Conservation (phyloP, 2,888 invertebrate genomes). For the Creontiades dilutus region DNA sequence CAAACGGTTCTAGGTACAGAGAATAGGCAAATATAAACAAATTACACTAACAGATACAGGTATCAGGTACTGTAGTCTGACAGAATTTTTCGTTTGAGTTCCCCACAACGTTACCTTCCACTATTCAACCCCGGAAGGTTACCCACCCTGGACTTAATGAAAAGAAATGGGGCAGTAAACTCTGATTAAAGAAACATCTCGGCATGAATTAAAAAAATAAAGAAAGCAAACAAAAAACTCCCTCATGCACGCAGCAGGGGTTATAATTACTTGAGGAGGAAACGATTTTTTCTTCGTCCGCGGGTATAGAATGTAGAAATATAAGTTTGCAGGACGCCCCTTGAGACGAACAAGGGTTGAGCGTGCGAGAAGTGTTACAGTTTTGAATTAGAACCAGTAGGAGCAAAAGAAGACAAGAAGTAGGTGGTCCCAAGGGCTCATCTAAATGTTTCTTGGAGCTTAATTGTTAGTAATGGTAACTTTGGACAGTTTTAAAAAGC, state of each 20-base stretch:
- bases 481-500: no score
- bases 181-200: conserved; percentile 55
- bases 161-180: conserved; percentile 58
- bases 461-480: no score
- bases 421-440: background rate
- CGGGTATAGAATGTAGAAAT: background rate
- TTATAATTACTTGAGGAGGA: conserved; percentile 17
- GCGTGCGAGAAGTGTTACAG: background rate
- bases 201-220: conserved; percentile 34
- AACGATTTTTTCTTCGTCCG: background rate
- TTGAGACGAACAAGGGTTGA: background rate
- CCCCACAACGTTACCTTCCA: background rate
- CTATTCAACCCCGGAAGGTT: background rate
- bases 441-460: background rate
- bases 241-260: background rate
- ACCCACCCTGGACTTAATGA: conserved; percentile 16
- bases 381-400: background rate
- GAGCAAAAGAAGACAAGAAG: background rate
- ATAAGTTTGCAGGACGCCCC: background rate
- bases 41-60: no score
- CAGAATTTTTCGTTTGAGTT: background rate
- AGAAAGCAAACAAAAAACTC: background rate
- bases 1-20: no score
- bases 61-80: background rate
- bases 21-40: no score